Evolutionary conservation across 2,888 invertebrate species (phyloP), one percentile per base, ranked within the genome.

Genomic region (Pachycephus smyrnensis): DNA sequence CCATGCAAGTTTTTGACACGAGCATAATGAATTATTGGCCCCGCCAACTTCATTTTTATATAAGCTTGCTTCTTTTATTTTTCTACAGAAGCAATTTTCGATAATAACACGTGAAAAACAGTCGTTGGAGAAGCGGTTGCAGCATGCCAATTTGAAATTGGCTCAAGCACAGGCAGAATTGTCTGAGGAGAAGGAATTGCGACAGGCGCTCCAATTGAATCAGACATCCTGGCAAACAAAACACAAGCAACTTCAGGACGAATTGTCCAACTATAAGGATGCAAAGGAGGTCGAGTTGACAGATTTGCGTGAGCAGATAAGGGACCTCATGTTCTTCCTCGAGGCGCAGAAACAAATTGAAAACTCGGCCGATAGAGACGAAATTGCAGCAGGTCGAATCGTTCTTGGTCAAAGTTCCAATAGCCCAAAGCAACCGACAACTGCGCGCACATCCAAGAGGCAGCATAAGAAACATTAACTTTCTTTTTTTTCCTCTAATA

Each of bases 301-400:
- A 0, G 98, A 98, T 32, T 93, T 99, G 40, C 95, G 96, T 84
- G 99, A 99, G 86, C 98, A 99, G 93, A 93, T 99, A 12, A 94
- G 97, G 68, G 99, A 99, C 93, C 94, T 99, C 75, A 98, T 99
- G 98, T 98, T 99, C 93, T 98, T 96, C 91, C 94, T 99, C 86
- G 97, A 98, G 84, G 98, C 98, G 1, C 96, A 97, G 90, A 92
- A 94, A 73, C 93, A 94, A 85, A 94, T 94, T 76, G 93, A 93
- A 82, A 92, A 93, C 83, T 94, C 94, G 3, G 92, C 92, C 6
- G 89, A 93, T 69, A 92, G 92, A 79, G 94, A 94, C 35, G 94
- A 95, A 81, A 93, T 95, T 76, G 93, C 93, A 3, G 93, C 93
- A 12, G 95, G 95, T 30, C 93, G 94, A 71, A 94, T 95, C 71